These are phyloP conservation scores for Dicyrtoma fusca DNA, from an alignment of 2,888 invertebrate genomes.

Conservation along the genomic window DNA sequence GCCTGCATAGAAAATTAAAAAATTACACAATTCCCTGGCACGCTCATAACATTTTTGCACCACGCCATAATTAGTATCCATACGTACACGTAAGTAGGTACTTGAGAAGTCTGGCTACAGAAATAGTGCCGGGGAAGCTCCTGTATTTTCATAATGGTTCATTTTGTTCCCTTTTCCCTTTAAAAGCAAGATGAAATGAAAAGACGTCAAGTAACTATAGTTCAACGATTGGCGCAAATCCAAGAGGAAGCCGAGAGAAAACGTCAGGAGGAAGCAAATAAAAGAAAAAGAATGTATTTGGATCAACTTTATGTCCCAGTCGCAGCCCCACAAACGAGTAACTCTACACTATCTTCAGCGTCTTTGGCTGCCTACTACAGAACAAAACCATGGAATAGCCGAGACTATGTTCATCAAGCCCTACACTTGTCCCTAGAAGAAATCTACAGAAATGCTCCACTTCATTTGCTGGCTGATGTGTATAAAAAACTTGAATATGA, in stretches of 20 bases:
- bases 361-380: conserved; percentile 37
- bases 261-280: conserved; percentile 47
- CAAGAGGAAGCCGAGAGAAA: conserved; percentile 51
- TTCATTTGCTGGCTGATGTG: conserved; percentile 51
- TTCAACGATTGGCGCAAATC: conserved; percentile 51
- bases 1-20: neutral
- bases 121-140: neutral
- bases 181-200: conserved; percentile 51
- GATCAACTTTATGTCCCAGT: conserved; percentile 35
- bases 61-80: neutral
- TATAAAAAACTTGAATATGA: conserved; percentile 51
- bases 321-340: neutral
- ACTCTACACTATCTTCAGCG: neutral
- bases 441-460: conserved; percentile 50
- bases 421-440: conserved; percentile 47
- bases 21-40: neutral
- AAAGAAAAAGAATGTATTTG: conserved; percentile 39
- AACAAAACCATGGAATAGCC: conserved; percentile 46
- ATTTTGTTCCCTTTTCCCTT: neutral
- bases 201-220: conserved; percentile 47
- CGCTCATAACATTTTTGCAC: neutral
- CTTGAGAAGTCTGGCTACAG: neutral
- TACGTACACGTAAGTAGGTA: neutral
- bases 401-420: conserved; percentile 53
- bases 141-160: neutral